Conservation (phyloP, 2,797 vertebrate species). For the Luscinia luscinia region DNA sequence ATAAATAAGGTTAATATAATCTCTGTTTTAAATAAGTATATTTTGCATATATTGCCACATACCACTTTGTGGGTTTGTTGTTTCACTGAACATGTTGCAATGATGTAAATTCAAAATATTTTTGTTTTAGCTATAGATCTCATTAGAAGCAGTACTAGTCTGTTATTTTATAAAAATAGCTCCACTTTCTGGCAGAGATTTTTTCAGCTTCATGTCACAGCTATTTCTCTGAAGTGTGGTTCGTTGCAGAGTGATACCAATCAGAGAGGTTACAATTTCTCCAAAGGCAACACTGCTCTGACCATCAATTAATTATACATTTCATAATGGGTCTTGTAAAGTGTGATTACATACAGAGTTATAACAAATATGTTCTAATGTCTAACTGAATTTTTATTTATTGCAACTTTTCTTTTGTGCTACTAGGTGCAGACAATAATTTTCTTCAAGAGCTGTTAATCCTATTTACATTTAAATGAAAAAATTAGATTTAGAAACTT, state of each 20-base stretch:
- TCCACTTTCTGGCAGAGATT: background rate
- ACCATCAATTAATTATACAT: background rate
- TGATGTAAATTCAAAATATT: background rate
- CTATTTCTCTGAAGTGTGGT: background rate
- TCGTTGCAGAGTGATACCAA: background rate
- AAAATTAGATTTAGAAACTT: background rate
- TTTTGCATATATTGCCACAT: background rate
- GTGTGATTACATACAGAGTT: background rate
- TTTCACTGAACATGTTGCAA: background rate
- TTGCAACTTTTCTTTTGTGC: background rate
- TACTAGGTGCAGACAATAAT: background rate
- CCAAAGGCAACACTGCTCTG: background rate
- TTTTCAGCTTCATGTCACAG: background rate
- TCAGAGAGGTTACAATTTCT: background rate
- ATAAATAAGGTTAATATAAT: background rate
- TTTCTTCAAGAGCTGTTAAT: background rate
- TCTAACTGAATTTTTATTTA: background rate
- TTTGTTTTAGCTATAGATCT: background rate
- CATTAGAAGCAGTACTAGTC: background rate
- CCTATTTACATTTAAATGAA: background rate
- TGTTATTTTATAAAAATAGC: background rate
- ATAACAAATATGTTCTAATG: background rate
- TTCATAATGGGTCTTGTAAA: background rate
- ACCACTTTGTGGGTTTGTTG: background rate
- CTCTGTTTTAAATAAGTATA: background rate